A percentile compares a stretch with the other conserved stretches of the same genome.
Conservation (phyloP, 2,888 invertebrate genomes). For the Cantharis nigra region DNA sequence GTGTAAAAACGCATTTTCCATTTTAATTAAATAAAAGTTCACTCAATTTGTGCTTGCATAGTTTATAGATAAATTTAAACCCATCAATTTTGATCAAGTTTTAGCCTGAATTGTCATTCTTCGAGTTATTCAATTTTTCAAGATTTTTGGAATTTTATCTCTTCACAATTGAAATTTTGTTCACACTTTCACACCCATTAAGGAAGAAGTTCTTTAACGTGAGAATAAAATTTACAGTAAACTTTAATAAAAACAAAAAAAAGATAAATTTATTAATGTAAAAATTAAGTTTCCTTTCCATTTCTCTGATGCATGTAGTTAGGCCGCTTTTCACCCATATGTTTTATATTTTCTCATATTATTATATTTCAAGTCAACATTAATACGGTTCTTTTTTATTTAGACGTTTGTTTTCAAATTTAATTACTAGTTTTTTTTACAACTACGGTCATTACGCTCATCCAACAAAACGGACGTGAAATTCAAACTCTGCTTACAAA, state of each 20-base stretch:
- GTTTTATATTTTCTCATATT: not conserved
- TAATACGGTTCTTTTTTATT: not conserved
- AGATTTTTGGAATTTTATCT: not conserved
- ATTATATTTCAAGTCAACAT: not conserved
- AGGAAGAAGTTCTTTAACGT: not conserved
- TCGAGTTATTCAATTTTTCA: not conserved
- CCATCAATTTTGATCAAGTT: not conserved
- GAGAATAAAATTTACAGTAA: not conserved
- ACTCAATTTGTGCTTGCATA: not conserved
- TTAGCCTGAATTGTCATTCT: not conserved
- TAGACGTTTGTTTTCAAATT: not conserved
- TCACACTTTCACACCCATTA: not conserved
- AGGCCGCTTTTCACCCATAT: not conserved
- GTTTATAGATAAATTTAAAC: not conserved
- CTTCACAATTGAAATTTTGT: not conserved
- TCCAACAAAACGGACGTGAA: not conserved
- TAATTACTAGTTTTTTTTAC: not conserved
- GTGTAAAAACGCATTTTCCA: conserved; percentile 20
- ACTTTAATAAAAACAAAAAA: not conserved
- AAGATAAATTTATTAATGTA: not conserved
- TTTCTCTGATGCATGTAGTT: not conserved
- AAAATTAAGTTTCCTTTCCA: not conserved
- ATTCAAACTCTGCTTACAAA: not conserved
- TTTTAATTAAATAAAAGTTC: conserved; percentile 16
- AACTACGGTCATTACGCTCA: not conserved